Evolutionary conservation across 2,113 vertebrate species (phyloP).

Genomic region (Megaceryle maxima): DNA sequence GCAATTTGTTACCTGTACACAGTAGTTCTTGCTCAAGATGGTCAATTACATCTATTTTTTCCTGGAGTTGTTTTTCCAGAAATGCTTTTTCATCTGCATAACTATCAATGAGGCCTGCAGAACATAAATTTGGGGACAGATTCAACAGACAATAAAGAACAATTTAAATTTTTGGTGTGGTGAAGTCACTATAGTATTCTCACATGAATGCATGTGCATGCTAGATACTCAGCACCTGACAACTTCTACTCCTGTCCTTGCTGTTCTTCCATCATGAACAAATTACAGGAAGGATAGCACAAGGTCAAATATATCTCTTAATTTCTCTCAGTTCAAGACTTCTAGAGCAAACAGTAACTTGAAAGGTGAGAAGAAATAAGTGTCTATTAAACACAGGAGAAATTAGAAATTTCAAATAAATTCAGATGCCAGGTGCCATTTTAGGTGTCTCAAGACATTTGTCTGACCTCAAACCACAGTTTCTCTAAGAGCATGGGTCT

Average conservation of each 20-base stretch:
- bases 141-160: neutral
- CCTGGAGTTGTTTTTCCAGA: constrained; percentile 86
- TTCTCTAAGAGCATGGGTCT: neutral
- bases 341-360: neutral
- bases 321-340: neutral
- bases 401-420: neutral
- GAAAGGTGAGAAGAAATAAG: neutral
- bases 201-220: neutral
- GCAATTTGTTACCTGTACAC: constrained; percentile 85
- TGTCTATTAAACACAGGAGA: neutral
- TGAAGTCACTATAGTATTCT: neutral
- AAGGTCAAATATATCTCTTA: neutral
- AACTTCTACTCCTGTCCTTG: neutral
- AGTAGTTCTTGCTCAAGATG: constrained; percentile 81
- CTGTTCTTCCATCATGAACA: neutral
- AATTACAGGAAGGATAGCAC: neutral
- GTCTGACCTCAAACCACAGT: neutral
- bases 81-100: constrained; percentile 89
- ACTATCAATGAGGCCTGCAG: constrained; percentile 89
- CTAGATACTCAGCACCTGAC: neutral
- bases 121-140: neutral
- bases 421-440: neutral
- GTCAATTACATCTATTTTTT: constrained; percentile 77
- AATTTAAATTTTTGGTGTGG: neutral
- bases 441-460: neutral